Evolutionary conservation across 2,888 invertebrate species (phyloP).

Genomic region (Agonum fuliginosum): DNA sequence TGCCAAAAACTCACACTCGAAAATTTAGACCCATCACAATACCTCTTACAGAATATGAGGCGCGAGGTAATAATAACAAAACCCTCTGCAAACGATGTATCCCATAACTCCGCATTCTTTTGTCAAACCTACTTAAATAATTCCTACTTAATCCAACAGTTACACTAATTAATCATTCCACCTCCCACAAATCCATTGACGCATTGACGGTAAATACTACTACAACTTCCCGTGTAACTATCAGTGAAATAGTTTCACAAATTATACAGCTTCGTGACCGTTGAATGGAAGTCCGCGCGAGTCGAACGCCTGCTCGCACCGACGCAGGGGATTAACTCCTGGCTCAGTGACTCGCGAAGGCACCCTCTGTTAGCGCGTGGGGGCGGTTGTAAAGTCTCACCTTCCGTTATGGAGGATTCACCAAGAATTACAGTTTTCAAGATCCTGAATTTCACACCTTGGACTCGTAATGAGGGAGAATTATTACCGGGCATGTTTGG

Average conservation of each 20-base stretch:
- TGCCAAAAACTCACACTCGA: too few species aligned
- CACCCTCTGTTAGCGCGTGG: not conserved
- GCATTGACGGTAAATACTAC: not conserved
- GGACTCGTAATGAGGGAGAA: conserved; percentile 1
- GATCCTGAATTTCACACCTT: not conserved
- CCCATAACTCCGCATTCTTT: too few species aligned
- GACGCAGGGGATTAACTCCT: conserved; percentile 50
- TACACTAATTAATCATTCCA: conserved; percentile 14
- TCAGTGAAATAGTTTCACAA: conserved; percentile 50
- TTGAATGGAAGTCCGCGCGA: conserved; percentile 35
- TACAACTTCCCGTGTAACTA: not conserved
- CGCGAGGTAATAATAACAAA: too few species aligned
- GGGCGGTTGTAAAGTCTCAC: not conserved
- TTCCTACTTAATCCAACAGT: not conserved
- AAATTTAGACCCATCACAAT: too few species aligned
- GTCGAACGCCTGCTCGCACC: conserved; percentile 44
- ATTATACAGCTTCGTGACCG: conserved; percentile 49
- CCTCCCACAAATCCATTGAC: conserved; percentile 23
- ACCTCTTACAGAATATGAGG: too few species aligned
- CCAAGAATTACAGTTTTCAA: conserved; percentile 4
- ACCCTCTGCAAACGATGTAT: too few species aligned
- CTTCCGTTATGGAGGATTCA: conserved; percentile 14
- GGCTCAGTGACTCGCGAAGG: not conserved
- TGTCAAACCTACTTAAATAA: too few species aligned
- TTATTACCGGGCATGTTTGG: conserved; percentile 2